Base-by-base conservation (phyloP, 2,888 invertebrate species). In the Nemotelus nigrinus region DNA sequence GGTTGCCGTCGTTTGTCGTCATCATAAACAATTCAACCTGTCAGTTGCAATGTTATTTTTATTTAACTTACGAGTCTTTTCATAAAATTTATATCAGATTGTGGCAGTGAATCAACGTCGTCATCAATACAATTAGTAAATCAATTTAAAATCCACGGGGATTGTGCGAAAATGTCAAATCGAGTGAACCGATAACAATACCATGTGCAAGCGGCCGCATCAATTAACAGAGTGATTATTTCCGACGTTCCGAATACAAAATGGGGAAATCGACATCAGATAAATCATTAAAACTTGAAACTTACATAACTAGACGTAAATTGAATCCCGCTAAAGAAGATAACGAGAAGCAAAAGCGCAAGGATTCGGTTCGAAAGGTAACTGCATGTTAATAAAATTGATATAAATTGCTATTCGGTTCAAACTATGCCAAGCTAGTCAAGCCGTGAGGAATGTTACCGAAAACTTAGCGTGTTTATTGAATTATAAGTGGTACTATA, bases 281-380 rank as follows among this genome's bases (percentile, higher is more conserved):
- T 71, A 76, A 76, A 65, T 76, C 76, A 44, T 60, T 76, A 63
- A 72, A 53, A 47, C 74, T 78, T 39, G 79, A 82, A 83, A 77
- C 86, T 85, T 86, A 86, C 82, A 83, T 85, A 83, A 86, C 86
- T 76, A 82, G 86, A 70, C 85, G 86, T 47, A 86, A 85, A 82
- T 80, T 85, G 79, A 85, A 85, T 83, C 85, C 86, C 75, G 84
- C 83, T 5, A 86, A 85, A 77, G 84, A 84, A 79, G 85, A 85
- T 76, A 85, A 84, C 78, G 86, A 86, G 79, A 85, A 86, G 80
- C 84, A 85, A 78, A 83, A 85, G 65, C 84, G 85, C 68, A 86
- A 86, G 82, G 86, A 86, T 83, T 83, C 84, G 65, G 83, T 84
- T 79, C 83, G 85, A 80, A 84, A 84, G 83, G 86, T 86, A 77